Conservation (phyloP, 1,140 invertebrate genomes). For the Pomacea maculata region DNA sequence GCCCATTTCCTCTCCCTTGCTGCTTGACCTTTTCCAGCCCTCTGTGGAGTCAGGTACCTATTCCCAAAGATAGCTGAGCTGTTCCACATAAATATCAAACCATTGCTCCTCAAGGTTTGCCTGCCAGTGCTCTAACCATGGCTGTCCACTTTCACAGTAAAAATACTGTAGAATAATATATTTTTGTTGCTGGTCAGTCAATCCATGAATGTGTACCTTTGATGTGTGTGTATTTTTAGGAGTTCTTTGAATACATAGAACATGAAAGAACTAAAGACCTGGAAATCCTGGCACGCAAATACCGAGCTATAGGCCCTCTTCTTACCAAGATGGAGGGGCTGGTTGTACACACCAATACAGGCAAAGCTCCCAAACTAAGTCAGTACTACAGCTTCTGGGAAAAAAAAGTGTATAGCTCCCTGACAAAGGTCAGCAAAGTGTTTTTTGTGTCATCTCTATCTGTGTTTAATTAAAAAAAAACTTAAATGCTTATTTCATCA, state of each 20-base stretch:
- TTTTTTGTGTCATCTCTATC: too few relatives aligned
- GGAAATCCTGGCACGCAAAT: slow-evolving; percentile 74
- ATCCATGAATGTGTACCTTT: slow-evolving; percentile 7
- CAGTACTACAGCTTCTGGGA: slow-evolving; percentile 69
- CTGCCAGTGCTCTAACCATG: too few relatives aligned
- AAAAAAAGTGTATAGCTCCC: slow-evolving; percentile 63
- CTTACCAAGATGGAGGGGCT: slow-evolving; percentile 83
- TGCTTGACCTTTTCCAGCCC: too few relatives aligned
- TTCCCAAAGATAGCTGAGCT: too few relatives aligned
- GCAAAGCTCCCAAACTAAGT: slow-evolving; percentile 62
- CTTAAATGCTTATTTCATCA: too few relatives aligned
- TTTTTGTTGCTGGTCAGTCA: background rate
- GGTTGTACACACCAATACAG: slow-evolving; percentile 65
- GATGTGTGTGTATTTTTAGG: slow-evolving; percentile 66
- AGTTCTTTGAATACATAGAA: slow-evolving; percentile 76
- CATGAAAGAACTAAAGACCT: slow-evolving; percentile 74
- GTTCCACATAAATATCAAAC: too few relatives aligned
- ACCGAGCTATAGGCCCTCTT: slow-evolving; percentile 78
- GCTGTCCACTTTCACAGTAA: background rate
- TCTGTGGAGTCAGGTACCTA: too few relatives aligned
- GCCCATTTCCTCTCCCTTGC: too few relatives aligned
- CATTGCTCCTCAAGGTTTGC: too few relatives aligned
- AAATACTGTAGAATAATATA: background rate
- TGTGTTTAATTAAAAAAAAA: too few relatives aligned
- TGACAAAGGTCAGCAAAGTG: slow-evolving; percentile 55